Conservation (phyloP, 2,797 vertebrate genomes). For the Pygocentrus nattereri region DNA sequence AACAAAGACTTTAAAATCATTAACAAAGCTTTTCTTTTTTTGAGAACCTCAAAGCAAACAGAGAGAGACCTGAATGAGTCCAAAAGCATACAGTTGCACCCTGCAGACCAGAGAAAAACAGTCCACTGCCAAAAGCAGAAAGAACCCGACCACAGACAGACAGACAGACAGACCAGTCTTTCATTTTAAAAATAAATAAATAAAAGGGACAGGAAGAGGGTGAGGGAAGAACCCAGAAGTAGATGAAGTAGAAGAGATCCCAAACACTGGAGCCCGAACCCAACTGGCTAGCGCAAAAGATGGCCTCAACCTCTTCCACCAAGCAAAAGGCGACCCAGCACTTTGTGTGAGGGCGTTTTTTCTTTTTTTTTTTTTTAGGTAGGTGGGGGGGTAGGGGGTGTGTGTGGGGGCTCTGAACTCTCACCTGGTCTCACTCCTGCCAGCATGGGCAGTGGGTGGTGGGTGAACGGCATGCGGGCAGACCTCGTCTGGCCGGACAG, state of each 20-base stretch:
- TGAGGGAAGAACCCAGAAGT: slow-evolving; percentile 41
- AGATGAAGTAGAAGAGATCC: slow-evolving; percentile 38
- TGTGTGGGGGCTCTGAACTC: slow-evolving; percentile 67
- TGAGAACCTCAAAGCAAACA: slow-evolving; percentile 32
- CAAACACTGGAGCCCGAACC: slow-evolving; percentile 43
- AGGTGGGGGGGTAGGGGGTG: slow-evolving; percentile 59
- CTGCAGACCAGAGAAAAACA: slow-evolving; percentile 38
- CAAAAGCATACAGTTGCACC: slow-evolving; percentile 28
- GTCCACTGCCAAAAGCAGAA: slow-evolving; percentile 34
- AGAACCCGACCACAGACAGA: slow-evolving; percentile 51
- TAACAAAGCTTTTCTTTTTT: slow-evolving; percentile 18
- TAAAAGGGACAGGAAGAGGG: slow-evolving; percentile 52
- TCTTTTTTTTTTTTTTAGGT: slow-evolving; percentile 42
- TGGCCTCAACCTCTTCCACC: slow-evolving; percentile 42
- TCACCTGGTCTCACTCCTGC: slow-evolving; percentile 99
- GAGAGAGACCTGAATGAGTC: slow-evolving; percentile 36
- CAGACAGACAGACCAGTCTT: slow-evolving; percentile 54
- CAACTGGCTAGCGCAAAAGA: slow-evolving; percentile 35
- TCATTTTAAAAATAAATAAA: slow-evolving; percentile 17
- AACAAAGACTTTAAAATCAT: slow-evolving; percentile 17
- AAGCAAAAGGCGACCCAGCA: slow-evolving; percentile 47
- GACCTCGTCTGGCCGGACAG: slow-evolving; percentile 93
- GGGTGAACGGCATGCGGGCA: slow-evolving; percentile 97
- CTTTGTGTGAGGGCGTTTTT: slow-evolving; percentile 29
- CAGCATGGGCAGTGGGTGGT: slow-evolving; percentile 97